These are phyloP conservation scores for Sardina pilchardus DNA, from an alignment of 2,113 vertebrate genomes.

Conservation along the genomic window DNA sequence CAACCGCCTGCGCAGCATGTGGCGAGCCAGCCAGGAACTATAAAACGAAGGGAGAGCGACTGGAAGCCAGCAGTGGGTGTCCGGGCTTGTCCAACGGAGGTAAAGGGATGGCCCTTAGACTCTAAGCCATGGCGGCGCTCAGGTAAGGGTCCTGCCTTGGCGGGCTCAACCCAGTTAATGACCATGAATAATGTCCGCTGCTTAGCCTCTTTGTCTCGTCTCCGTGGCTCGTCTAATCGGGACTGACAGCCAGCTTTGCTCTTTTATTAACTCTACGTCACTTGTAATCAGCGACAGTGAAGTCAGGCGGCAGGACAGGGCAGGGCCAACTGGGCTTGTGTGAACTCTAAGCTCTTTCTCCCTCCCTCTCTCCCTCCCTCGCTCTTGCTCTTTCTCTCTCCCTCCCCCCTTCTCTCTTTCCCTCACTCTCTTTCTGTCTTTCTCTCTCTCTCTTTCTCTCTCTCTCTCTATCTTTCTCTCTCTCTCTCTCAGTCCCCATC, in stretches of 20 bases:
- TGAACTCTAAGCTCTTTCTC: constrained; percentile 69
- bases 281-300: constrained; percentile 87
- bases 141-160: constrained; percentile 73
- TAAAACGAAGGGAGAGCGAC: background rate
- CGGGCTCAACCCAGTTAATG: constrained; percentile 83
- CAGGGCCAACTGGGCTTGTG: constrained; percentile 72
- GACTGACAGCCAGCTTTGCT: constrained; percentile 92
- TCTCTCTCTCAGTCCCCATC: background rate
- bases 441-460: background rate
- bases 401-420: background rate
- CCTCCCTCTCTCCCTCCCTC: constrained; percentile 28
- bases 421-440: background rate
- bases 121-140: constrained; percentile 38
- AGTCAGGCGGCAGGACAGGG: constrained; percentile 84
- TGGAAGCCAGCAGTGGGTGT: background rate
- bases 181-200: constrained; percentile 83
- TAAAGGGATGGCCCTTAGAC: background rate
- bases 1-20: background rate
- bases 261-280: constrained; percentile 91
- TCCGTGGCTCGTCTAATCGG: constrained; percentile 83
- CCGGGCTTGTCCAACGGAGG: background rate
- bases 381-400: background rate
- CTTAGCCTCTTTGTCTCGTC: constrained; percentile 86
- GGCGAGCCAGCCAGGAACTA: background rate
- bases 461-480: background rate